Percentiles rank a stretch among this genome's conserved stretches.
phyloP scores from a whole-genome alignment of 2,797 vertebrate species.

The Sebastes baramenuke region DNA sequence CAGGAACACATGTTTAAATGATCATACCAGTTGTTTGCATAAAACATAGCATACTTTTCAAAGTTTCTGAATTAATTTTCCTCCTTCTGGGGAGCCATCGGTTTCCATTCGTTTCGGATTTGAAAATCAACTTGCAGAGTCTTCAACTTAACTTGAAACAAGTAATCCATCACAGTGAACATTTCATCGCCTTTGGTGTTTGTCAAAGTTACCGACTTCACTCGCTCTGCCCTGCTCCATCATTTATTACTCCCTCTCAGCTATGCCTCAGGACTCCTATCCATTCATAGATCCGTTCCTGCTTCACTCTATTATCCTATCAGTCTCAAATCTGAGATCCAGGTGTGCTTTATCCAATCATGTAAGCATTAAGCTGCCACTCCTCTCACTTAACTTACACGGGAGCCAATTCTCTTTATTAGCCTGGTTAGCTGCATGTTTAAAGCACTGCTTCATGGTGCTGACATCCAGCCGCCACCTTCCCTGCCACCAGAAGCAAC shows the following conservation, averaged over 20 bases:
- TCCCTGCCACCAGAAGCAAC: background rate
- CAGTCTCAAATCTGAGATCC: slow-evolving; percentile 29
- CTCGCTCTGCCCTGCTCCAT: slow-evolving; percentile 29
- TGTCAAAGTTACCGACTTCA: slow-evolving; percentile 45
- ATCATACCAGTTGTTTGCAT: background rate
- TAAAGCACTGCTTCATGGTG: background rate
- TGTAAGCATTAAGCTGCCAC: background rate
- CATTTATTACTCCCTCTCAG: slow-evolving; percentile 52
- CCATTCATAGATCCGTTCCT: slow-evolving; percentile 31
- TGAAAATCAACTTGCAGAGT: slow-evolving; percentile 13
- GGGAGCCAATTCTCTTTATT: background rate
- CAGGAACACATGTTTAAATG: background rate
- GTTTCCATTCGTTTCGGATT: slow-evolving; percentile 6
- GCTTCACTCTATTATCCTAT: slow-evolving; percentile 26
- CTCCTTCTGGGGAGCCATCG: background rate
- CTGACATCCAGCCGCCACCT: background rate
- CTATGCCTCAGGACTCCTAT: slow-evolving; percentile 38
- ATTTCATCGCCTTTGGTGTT: slow-evolving; percentile 49
- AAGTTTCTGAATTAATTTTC: background rate
- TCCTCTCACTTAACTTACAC: background rate
- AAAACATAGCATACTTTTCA: background rate
- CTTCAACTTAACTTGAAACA: slow-evolving; percentile 29
- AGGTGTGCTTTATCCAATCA: background rate
- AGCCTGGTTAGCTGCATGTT: slow-evolving; percentile 3
- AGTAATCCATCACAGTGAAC: slow-evolving; percentile 46